Conservation (phyloP, 2,113 vertebrate genomes). For the Gymnobelideus leadbeateri region DNA sequence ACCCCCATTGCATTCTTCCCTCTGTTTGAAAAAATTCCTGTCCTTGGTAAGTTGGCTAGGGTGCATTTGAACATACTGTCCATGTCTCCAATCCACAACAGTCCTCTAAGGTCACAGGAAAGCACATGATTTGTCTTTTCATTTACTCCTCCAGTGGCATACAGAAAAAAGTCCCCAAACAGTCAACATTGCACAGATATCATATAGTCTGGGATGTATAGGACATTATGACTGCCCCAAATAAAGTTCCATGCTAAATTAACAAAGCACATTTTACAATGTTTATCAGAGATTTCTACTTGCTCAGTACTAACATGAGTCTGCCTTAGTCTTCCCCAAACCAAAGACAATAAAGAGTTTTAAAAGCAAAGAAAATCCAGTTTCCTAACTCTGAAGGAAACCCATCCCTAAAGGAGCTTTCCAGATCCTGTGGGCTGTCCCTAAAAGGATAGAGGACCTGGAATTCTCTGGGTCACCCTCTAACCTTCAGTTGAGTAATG, state of each 20-base stretch:
- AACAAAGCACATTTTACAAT: not conserved
- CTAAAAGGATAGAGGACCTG: not conserved
- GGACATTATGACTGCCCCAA: not conserved
- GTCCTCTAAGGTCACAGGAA: not conserved
- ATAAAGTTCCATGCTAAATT: not conserved
- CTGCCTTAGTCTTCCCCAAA: not conserved
- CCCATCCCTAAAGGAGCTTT: not conserved
- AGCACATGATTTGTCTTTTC: not conserved
- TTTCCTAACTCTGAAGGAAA: not conserved
- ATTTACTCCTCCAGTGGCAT: not conserved
- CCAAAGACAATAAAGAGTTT: not conserved
- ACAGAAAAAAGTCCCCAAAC: not conserved
- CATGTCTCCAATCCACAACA: not conserved
- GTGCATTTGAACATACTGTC: not conserved
- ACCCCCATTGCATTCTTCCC: not conserved
- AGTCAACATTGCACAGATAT: not conserved
- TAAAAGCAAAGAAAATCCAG: not conserved
- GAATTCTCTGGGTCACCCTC: not conserved
- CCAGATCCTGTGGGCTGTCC: not conserved
- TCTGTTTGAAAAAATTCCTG: not conserved
- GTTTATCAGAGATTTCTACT: not conserved
- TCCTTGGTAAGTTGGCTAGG: not conserved
- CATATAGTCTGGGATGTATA: not conserved
- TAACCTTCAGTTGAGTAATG: no score
- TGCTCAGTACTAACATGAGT: not conserved